Conservation (phyloP, 2,797 vertebrate genomes). For the Diceros bicornis region DNA sequence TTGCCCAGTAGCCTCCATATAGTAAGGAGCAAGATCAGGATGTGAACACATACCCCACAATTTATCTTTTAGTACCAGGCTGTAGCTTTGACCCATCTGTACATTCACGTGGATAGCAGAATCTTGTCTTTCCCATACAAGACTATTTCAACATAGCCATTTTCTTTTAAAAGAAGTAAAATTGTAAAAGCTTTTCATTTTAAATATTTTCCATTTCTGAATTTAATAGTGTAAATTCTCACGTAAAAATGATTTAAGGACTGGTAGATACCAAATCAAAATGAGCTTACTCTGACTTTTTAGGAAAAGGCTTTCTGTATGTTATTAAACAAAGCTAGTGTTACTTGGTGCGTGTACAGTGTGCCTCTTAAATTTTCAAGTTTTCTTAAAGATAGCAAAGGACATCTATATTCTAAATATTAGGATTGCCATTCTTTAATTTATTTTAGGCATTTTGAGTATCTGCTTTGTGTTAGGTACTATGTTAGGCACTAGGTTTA, state of each 20-base stretch:
- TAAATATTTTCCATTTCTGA: slow-evolving; percentile 17
- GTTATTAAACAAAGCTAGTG: slow-evolving; percentile 18
- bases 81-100: background rate
- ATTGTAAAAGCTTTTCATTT: slow-evolving; percentile 44
- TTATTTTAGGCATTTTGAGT: slow-evolving; percentile 33
- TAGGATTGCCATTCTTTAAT: background rate
- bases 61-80: background rate
- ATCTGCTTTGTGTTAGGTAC: background rate
- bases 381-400: slow-evolving; percentile 56
- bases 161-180: slow-evolving; percentile 61
- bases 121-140: background rate
- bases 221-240: slow-evolving; percentile 9
- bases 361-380: background rate
- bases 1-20: background rate
- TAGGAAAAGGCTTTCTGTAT: background rate
- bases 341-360: background rate
- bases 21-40: background rate
- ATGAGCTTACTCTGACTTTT: background rate
- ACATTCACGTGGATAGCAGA: background rate
- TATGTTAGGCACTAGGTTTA: background rate
- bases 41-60: background rate
- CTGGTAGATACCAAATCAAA: background rate
- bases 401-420: background rate
- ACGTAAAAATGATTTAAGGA: slow-evolving; percentile 3
- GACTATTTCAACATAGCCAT: background rate